phyloP scores from a whole-genome alignment of 2,888 invertebrate species.

The Drosophila niveifrons region DNA sequence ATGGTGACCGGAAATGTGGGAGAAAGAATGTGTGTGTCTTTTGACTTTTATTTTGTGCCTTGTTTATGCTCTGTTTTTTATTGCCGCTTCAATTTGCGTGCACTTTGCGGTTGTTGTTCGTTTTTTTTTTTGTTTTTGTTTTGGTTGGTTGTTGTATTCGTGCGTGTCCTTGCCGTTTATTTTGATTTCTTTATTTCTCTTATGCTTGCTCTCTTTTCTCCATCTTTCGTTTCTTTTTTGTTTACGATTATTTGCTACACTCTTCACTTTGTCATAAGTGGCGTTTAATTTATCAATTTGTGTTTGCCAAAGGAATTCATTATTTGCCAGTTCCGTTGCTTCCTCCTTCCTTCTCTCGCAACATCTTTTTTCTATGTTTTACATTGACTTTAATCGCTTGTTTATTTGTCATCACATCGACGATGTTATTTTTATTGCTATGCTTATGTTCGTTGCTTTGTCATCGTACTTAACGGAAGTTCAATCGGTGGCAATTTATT shows the following conservation, averaged over 20 bases:
- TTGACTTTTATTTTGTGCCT: conserved; percentile 75
- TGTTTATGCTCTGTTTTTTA: conserved; percentile 70
- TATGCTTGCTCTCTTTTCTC: conserved; percentile 19
- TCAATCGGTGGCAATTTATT: conserved; percentile 50
- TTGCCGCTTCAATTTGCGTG: conserved; percentile 76
- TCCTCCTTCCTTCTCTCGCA: neutral
- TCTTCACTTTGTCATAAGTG: conserved; percentile 65
- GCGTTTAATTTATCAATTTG: conserved; percentile 82
- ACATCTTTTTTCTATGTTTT: conserved; percentile 28
- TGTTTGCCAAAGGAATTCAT: conserved; percentile 76
- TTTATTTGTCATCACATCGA: conserved; percentile 60
- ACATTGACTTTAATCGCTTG: conserved; percentile 58
- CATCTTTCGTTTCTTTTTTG: conserved; percentile 1
- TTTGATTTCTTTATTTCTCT: conserved; percentile 62
- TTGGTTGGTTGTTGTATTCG: conserved; percentile 20
- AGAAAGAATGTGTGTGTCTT: conserved; percentile 29
- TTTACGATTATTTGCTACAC: conserved; percentile 7
- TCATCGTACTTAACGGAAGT: conserved; percentile 40
- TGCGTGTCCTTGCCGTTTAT: conserved; percentile 76
- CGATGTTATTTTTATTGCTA: conserved; percentile 30
- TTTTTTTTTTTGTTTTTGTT: neutral
- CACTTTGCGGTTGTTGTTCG: conserved; percentile 67
- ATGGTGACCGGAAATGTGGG: conserved; percentile 2
- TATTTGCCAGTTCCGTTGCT: conserved; percentile 55
- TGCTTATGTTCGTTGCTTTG: conserved; percentile 25